Evolutionary conservation across 2,888 invertebrate genomes (phyloP).

Genomic region (Phengaris arion): DNA sequence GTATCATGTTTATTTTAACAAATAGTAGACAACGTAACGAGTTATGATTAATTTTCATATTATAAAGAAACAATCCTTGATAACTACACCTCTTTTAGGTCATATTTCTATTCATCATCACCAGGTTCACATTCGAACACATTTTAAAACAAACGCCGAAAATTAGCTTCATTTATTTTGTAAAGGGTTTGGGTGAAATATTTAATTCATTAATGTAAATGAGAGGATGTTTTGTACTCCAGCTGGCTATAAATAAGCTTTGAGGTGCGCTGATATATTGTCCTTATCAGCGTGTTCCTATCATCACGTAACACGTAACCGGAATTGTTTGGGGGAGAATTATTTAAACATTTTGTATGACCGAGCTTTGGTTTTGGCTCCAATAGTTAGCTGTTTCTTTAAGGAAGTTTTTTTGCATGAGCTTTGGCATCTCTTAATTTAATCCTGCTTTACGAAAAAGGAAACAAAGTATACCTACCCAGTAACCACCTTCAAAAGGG

Average conservation of each 20-base stretch:
- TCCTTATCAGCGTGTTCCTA: slow-evolving; percentile 19
- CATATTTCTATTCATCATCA: neutral
- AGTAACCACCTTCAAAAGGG: neutral
- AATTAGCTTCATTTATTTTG: neutral
- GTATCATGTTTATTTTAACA: neutral
- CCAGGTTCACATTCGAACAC: too few species aligned
- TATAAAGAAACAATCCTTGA: neutral
- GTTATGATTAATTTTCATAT: neutral
- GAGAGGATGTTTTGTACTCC: slow-evolving; percentile 27
- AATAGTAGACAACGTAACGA: neutral
- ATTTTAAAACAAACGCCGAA: neutral
- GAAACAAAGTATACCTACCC: too few species aligned
- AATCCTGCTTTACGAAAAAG: neutral
- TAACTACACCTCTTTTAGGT: neutral
- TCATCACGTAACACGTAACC: slow-evolving; percentile 7
- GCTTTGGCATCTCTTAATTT: neutral
- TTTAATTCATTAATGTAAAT: slow-evolving; percentile 39
- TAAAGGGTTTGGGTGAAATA: slow-evolving; percentile 33
- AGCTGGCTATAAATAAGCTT: slow-evolving; percentile 19
- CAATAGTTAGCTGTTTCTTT: neutral
- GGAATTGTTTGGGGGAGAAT: neutral
- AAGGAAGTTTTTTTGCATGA: neutral
- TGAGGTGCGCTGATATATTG: slow-evolving; percentile 35
- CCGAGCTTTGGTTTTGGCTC: neutral
- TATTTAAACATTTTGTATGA: neutral